A percentile compares a stretch with the other conserved stretches of the same genome.
phyloP scores from a whole-genome alignment of 2,113 vertebrate species.

The Emydocephalus ijimae region DNA sequence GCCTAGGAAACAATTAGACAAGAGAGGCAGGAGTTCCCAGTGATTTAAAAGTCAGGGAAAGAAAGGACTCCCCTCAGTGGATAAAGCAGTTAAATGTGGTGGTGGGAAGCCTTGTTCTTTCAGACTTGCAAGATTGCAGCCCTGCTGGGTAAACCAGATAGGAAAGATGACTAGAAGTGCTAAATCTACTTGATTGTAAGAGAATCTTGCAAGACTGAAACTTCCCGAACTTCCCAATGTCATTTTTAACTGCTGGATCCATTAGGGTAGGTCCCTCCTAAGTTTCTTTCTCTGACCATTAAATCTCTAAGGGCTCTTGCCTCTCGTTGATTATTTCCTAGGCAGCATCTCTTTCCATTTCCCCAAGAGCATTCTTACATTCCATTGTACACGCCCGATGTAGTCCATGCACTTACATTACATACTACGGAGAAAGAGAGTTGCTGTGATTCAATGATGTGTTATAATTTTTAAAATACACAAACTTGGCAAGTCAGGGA shows the following conservation, averaged over 20 bases:
- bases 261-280: background rate
- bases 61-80: background rate
- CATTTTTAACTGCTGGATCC: background rate
- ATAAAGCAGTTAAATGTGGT: background rate
- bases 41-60: background rate
- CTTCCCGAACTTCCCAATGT: background rate
- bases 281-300: background rate
- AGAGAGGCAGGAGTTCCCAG: background rate
- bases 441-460: background rate
- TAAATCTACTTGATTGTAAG: background rate
- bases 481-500: conserved; percentile 31
- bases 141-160: background rate
- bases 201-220: background rate
- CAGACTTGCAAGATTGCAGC: background rate
- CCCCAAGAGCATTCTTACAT: background rate
- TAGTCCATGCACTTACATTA: background rate
- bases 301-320: background rate
- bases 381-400: background rate
- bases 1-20: background rate
- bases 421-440: background rate
- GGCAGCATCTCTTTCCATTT: background rate
- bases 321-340: background rate
- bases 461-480: background rate
- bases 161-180: background rate
- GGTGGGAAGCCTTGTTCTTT: background rate